Evolutionary conservation across 64 coral and sea anemone genomes (phyloP), one percentile per base, ranked within the genome.

Genomic region (Porites lutea): DNA sequence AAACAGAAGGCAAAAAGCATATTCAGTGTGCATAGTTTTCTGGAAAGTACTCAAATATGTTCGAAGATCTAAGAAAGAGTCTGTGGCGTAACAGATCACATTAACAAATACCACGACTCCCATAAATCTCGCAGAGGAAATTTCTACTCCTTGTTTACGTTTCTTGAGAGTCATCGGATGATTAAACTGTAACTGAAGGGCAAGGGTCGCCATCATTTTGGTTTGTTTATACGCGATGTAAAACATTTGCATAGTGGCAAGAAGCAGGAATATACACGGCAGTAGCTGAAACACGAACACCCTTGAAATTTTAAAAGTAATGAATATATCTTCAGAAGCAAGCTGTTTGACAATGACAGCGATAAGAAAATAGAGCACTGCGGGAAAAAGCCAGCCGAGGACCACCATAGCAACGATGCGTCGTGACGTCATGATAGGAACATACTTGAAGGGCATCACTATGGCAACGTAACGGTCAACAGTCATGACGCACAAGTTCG

Each of bases 381-480:
- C 19, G 8, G 74, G 74, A 20, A 77, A 20, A 3, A 77, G 11
- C 74, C 74, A 77, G 16, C 74, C 54, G 74, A 51, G 5, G 20
- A 19, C 54, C 18, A 54, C 74, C 48, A 77, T 77, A 50, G 74
- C 8, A 51, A 77, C 50, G 48, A 77, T 16, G 8, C 74, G 13
- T 77, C 74, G 52, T 77, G 74, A 51, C 19, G 16, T 77, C 50
- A 53, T 22, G 50, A 77, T 10, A 8, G 74, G 54, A 7, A 77
- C 48, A 10, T 77, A 77, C 74, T 52, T 77, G 50, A 77, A 77
- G 20, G 74, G 74, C 74, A 77, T 54, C 50, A 77, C 74, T 77
- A 77, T 77, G 48, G 74, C 74, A 21, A 77, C 74, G 50, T 77
- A 77, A 77, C 74, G 74, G 48, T 77, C 74, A 18, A 19, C 74